Evolutionary conservation across 30 jellyfish, hydroid and myxozoan species (phyloP), one percentile per base, ranked within the genome.

Genomic region (Cassiopea xamachana): DNA sequence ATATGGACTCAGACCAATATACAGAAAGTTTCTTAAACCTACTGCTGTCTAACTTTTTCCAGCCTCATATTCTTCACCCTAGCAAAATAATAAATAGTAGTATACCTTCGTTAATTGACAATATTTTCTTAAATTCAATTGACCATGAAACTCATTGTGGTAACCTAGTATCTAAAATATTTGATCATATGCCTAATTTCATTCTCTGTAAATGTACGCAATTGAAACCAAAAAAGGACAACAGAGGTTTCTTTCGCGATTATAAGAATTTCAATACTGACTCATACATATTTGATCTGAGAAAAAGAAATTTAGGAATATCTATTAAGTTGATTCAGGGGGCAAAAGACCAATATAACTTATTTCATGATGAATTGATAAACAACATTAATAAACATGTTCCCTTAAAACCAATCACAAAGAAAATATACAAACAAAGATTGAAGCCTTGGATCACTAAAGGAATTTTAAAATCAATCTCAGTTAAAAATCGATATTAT

Each of bases 401-500:
- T 69, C 96, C 92, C 17, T 46, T 89, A 73, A 89, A 69, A 60
- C 91, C 92, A 7, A 73, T 89, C 39, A 14, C 79, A 1, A 61
- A 55, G 47, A 75, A 82, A 61, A 60, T 47, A 64, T 17, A 75
- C 8, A 81, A 90, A 82, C 92, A 90, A 81, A 64, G 74, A 60
- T 39, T 18, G 4, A 77, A 90, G 77, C 97, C 97, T 62, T 90
- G 93, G 97, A 90, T 90, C 27, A 81, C 90, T 81, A 86, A 90
- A 44, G 86, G 90, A 44, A 90, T 90, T 43, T 51, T 90, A 12
- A 82, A 81, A n/a, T 85, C 93, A 49, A 85, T 85, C 80, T 85
- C 93, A 61, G 60, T 85, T 18, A 85, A 85, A 55, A 69, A 84
- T 10, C 69, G 47, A 85, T 47, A 4, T 27, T 85, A 85, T 64